These are phyloP conservation scores for Hormaphis cornu DNA, from an alignment of 1,140 invertebrate genomes.

Conservation along the genomic window DNA sequence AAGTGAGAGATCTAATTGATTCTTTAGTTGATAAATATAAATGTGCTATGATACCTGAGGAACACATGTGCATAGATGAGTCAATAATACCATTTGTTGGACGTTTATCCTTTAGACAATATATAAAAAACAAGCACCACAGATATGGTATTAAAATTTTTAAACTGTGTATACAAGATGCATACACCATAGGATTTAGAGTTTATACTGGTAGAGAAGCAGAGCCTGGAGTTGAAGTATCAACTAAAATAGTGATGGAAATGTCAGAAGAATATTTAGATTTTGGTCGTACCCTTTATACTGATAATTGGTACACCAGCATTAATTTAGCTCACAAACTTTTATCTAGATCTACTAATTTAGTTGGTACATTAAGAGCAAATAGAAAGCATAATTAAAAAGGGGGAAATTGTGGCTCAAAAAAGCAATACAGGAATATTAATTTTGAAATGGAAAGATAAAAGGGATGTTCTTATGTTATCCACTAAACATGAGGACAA, in stretches of 20 bases:
- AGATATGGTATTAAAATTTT: conserved; percentile 41
- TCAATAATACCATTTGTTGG: conserved; percentile 40
- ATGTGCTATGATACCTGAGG: conserved; percentile 29
- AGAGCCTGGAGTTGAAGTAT: neutral
- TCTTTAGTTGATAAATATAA: neutral
- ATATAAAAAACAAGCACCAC: conserved; percentile 41
- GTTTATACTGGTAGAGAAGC: conserved; percentile 38
- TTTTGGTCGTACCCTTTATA: conserved; percentile 24
- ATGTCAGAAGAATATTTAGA: conserved; percentile 25
- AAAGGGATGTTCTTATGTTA: conserved; percentile 37
- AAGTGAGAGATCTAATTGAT: neutral
- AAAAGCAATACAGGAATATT: conserved; percentile 34
- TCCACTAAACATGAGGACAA: conserved; percentile 31
- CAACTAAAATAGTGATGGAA: conserved; percentile 35
- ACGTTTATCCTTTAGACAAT: conserved; percentile 40
- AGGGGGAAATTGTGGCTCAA: conserved; percentile 17
- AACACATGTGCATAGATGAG: conserved; percentile 41
- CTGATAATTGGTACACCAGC: conserved; percentile 35
- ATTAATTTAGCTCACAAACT: conserved; percentile 29
- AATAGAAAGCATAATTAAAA: conserved; percentile 33
- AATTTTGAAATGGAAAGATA: conserved; percentile 38
- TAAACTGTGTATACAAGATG: conserved; percentile 38
- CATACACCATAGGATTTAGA: conserved; percentile 37
- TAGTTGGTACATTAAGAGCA: conserved; percentile 33
- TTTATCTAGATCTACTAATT: conserved; percentile 26